Conservation (phyloP, 1,140 invertebrate species). For the Drosophila pandora region DNA sequence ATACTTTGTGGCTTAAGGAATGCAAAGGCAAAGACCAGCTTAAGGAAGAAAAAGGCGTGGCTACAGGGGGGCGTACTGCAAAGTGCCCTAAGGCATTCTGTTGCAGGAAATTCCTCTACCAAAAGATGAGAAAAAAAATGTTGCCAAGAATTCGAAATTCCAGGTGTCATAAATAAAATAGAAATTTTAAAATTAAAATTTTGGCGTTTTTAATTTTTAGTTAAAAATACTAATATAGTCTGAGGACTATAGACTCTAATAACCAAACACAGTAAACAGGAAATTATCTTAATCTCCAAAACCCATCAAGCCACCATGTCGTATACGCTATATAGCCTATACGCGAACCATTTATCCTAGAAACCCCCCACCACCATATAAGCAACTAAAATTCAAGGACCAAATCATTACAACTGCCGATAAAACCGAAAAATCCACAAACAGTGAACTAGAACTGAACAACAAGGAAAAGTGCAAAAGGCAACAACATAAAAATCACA, state of each 20-base stretch:
- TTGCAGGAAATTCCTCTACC: constrained; percentile 12
- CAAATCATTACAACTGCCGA: constrained; percentile 9
- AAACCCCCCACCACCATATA: constrained; percentile 11
- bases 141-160: constrained; percentile 15
- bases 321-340: constrained; percentile 16
- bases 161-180: constrained; percentile 23
- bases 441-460: constrained; percentile 18
- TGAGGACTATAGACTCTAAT: no score
- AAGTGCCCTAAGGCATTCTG: constrained; percentile 30
- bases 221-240: no score
- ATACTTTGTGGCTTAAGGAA: constrained; percentile 54
- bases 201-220: no score
- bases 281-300: constrained; percentile 20
- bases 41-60: constrained; percentile 5
- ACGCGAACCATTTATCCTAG: not conserved
- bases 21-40: constrained; percentile 29
- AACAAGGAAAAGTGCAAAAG: constrained; percentile 54
- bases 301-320: constrained; percentile 13
- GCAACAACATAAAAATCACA: constrained; percentile 63
- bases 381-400: constrained; percentile 32
- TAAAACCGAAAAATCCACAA: constrained; percentile 18
- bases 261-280: not conserved
- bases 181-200: not conserved
- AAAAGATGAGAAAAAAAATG: not conserved
- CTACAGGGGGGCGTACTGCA: not conserved